phyloP scores from a whole-genome alignment of 1,140 invertebrate genomes.

The Drosophila virilis region DNA sequence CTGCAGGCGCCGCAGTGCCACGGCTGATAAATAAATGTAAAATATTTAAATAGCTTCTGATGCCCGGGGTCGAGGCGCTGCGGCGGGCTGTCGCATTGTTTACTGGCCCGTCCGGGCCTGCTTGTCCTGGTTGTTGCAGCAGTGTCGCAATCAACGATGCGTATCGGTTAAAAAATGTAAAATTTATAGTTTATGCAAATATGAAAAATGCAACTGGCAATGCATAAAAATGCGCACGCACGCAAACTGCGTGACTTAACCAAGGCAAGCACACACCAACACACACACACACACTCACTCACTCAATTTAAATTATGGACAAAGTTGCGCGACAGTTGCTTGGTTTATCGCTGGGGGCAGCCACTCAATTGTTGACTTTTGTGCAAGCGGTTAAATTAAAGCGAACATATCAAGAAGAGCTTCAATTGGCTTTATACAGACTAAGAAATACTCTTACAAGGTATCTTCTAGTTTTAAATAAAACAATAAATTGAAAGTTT shows the following conservation, averaged over 20 bases:
- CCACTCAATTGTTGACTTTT: conserved; percentile 76
- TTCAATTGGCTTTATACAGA: background rate
- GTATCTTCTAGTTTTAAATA: background rate
- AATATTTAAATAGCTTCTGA: conserved; percentile 73
- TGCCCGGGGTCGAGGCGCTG: conserved; percentile 36
- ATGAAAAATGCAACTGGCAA: conserved; percentile 82
- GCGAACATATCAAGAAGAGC: conserved; percentile 24
- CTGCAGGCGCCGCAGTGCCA: conserved; percentile 15
- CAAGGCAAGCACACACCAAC: conserved; percentile 42
- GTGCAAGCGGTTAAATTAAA: conserved; percentile 72
- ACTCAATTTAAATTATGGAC: conserved; percentile 73
- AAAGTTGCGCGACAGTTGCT: conserved; percentile 83
- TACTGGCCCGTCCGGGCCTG: conserved; percentile 34
- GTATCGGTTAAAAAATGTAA: conserved; percentile 83
- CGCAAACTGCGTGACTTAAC: conserved; percentile 72
- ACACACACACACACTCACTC: conserved; percentile 25
- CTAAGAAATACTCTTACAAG: conserved; percentile 15
- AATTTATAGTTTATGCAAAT: conserved; percentile 83
- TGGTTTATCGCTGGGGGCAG: conserved; percentile 75
- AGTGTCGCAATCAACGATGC: conserved; percentile 76
- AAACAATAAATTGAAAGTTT: no score
- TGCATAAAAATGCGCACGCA: conserved; percentile 83
- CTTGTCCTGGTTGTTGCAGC: conserved; percentile 49
- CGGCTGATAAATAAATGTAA: conserved; percentile 60
- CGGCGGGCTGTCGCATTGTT: conserved; percentile 48